These are phyloP conservation scores for Cylloceria caligata DNA, from an alignment of 2,888 invertebrate genomes.

Conservation along the genomic window DNA sequence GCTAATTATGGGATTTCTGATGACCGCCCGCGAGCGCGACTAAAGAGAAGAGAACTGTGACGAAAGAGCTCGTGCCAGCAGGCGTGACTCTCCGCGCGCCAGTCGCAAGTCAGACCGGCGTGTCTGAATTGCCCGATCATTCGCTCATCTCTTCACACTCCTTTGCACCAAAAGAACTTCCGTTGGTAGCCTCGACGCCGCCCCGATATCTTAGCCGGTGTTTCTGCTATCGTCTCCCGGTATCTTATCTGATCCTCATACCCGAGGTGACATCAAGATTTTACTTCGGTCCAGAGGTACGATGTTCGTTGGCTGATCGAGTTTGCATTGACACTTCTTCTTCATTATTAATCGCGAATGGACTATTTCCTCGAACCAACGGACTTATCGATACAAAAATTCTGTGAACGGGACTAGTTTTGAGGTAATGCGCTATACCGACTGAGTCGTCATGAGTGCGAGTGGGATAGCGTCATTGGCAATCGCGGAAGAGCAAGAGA, in stretches of 20 bases:
- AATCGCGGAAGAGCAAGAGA: too few species aligned
- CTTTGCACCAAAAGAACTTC: conserved; percentile 32
- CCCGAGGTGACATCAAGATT: not conserved
- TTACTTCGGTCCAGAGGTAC: conserved; percentile 6
- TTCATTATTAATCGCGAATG: not conserved
- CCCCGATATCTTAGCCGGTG: not conserved
- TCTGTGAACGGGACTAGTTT: not conserved
- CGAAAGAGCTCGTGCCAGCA: conserved; percentile 82
- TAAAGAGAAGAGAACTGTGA: conserved; percentile 73
- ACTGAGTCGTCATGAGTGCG: too few species aligned
- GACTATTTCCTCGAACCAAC: not conserved
- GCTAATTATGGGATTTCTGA: conserved; percentile 59
- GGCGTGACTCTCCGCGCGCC: conserved; percentile 77
- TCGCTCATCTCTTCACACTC: conserved; percentile 64
- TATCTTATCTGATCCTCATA: not conserved
- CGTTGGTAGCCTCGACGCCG: conserved; percentile 38
- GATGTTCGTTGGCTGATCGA: conserved; percentile 1
- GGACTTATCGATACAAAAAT: not conserved
- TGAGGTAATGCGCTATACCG: too few species aligned
- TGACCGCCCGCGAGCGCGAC: conserved; percentile 60
- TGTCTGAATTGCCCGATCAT: conserved; percentile 43
- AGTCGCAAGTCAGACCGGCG: conserved; percentile 36
- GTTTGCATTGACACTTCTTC: not conserved
- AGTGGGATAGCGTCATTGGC: too few species aligned
- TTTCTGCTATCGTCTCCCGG: conserved; percentile 5